Conservation (phyloP, 2,888 invertebrate species). For the Drosophila putrida region DNA sequence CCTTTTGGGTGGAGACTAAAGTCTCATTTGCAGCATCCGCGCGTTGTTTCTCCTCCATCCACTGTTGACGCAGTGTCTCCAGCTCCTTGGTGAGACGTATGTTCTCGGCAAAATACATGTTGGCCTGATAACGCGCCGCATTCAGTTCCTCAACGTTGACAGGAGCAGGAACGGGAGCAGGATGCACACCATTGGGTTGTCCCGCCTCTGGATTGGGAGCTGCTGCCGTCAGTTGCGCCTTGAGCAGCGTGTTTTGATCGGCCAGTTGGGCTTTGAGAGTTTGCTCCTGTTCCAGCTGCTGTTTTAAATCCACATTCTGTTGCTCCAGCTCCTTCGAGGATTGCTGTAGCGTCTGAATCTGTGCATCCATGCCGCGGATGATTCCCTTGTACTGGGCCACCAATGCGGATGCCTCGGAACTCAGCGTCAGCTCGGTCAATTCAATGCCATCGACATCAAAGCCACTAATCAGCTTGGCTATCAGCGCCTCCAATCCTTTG, state of each 20-base stretch:
- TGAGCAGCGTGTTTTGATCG: constrained; percentile 94
- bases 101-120: constrained; percentile 83
- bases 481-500: constrained; percentile 90
- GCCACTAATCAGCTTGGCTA: constrained; percentile 86
- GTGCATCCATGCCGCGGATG: constrained; percentile 94
- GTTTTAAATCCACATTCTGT: constrained; percentile 81
- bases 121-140: constrained; percentile 79
- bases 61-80: constrained; percentile 73
- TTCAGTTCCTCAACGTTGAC: constrained; percentile 63
- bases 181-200: neutral
- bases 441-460: constrained; percentile 86
- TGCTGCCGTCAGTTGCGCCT: constrained; percentile 89
- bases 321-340: constrained; percentile 73
- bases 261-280: constrained; percentile 91
- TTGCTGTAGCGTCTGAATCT: constrained; percentile 86
- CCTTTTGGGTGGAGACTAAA: constrained; percentile 90
- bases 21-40: constrained; percentile 85
- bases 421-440: constrained; percentile 86
- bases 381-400: constrained; percentile 93
- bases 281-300: constrained; percentile 89
- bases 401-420: constrained; percentile 84
- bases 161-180: neutral
- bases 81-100: constrained; percentile 83
- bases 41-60: constrained; percentile 71
- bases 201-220: neutral